Conservation (phyloP, 1,140 invertebrate species). For the Lamellibrachia luymesi region DNA sequence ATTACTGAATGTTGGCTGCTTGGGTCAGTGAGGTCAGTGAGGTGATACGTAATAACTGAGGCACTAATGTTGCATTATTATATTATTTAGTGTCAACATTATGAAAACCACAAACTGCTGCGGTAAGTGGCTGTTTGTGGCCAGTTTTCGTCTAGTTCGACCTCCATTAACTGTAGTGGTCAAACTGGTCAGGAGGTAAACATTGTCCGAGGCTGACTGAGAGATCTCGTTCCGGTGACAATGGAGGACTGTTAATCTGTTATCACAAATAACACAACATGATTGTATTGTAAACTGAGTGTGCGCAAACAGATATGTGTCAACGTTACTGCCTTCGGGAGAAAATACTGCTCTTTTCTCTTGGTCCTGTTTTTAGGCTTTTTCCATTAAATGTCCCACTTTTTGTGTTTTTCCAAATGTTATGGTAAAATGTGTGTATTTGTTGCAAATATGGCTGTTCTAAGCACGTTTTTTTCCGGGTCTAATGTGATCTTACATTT, state of each 20-base stretch:
- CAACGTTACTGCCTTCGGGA: no score
- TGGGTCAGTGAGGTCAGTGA: neutral
- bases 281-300: neutral
- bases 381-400: no score
- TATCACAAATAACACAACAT: neutral
- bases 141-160: neutral
- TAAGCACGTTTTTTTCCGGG: no score
- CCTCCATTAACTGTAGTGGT: neutral
- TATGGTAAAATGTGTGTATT: no score
- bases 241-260: no score
- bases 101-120: neutral
- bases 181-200: neutral
- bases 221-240: no score
- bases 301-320: neutral
- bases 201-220: neutral
- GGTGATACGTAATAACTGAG: neutral
- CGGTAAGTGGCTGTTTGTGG: neutral
- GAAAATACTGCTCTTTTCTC: no score
- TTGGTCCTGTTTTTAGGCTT: no score
- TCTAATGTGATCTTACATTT: no score
- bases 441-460: no score
- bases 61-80: neutral
- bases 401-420: no score
- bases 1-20: neutral
- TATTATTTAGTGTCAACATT: neutral